Percentiles rank a stretch among this genome's conserved stretches.
These are phyloP conservation scores for Podarcis cretensis DNA, from an alignment of 2,113 vertebrate genomes.

Conservation along the genomic window DNA sequence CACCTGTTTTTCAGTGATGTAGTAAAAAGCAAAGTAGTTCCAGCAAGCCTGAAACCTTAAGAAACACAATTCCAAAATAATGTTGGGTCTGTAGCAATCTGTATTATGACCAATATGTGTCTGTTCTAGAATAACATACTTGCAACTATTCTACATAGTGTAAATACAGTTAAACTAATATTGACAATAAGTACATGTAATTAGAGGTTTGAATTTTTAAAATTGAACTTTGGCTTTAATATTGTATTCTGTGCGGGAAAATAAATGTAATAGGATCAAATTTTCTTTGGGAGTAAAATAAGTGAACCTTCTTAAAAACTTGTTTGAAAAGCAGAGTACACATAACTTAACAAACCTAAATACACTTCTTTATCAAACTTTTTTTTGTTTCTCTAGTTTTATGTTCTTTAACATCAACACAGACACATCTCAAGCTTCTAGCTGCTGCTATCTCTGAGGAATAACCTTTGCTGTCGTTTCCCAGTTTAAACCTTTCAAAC, in stretches of 20 bases:
- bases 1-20: too few species aligned
- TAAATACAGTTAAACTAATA: background rate
- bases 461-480: conserved; percentile 49
- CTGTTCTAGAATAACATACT: background rate
- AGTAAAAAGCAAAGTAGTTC: too few species aligned
- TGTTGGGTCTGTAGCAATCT: background rate
- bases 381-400: background rate
- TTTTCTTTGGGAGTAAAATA: background rate
- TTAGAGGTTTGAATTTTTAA: background rate
- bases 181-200: background rate
- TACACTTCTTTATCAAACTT: background rate
- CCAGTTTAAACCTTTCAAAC: conserved; percentile 44
- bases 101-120: background rate
- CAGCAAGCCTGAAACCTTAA: too few species aligned
- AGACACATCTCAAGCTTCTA: background rate
- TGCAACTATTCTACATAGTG: background rate
- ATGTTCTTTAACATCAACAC: background rate
- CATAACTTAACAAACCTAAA: background rate
- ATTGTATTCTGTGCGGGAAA: background rate
- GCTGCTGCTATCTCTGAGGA: background rate
- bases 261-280: background rate
- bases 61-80: background rate
- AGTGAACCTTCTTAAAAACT: background rate
- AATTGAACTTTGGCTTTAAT: background rate
- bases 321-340: background rate